A percentile compares a stretch with the other conserved stretches of the same genome.
These are phyloP conservation scores for Onchidella celtica DNA, from an alignment of 2,888 invertebrate genomes.

Conservation along the genomic window DNA sequence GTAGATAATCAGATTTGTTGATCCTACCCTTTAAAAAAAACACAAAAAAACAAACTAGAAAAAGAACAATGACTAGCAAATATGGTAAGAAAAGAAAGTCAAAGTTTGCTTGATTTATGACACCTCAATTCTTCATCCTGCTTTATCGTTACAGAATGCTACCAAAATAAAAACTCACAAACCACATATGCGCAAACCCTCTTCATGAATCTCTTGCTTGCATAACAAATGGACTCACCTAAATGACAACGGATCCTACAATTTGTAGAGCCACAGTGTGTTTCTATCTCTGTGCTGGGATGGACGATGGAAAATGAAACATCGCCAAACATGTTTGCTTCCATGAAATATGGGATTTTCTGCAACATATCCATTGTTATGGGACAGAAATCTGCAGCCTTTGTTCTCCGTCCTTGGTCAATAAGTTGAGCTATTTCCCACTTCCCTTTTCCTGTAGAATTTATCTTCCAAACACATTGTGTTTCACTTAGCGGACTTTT, in stretches of 20 bases:
- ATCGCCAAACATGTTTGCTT: constrained; percentile 75
- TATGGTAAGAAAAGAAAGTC: no score
- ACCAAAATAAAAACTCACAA: no score
- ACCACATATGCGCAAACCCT: no score
- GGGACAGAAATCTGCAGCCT: constrained; percentile 68
- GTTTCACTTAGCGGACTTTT: constrained; percentile 30
- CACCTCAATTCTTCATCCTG: no score
- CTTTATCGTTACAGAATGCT: no score
- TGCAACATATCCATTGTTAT: constrained; percentile 64
- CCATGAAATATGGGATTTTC: constrained; percentile 66
- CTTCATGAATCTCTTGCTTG: no score
- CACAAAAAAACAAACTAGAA: no score
- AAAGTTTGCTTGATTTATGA: no score
- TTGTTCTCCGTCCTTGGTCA: constrained; percentile 71
- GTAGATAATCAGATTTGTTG: no score
- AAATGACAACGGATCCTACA: constrained; percentile 76
- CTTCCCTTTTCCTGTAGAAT: constrained; percentile 66
- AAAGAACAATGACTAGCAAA: no score
- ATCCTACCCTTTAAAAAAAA: no score
- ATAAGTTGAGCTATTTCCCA: constrained; percentile 74
- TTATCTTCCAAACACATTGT: constrained; percentile 64
- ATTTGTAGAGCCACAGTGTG: constrained; percentile 78
- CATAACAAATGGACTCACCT: constrained; percentile 68
- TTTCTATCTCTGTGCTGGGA: constrained; percentile 70
- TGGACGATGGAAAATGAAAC: constrained; percentile 76